phyloP scores from a whole-genome alignment of 2,888 invertebrate species.

The Pecten maximus region DNA sequence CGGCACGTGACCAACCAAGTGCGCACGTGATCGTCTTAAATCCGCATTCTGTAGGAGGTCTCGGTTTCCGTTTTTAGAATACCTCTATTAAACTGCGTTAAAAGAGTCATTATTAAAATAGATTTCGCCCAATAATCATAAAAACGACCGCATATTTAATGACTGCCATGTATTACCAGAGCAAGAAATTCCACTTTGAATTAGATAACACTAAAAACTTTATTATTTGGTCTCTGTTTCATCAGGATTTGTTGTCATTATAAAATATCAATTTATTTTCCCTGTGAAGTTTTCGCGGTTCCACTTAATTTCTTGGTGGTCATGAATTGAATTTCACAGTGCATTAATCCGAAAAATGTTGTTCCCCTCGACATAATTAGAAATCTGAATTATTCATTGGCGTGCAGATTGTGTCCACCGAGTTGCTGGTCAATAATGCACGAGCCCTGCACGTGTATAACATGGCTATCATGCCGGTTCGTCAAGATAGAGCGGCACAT shows the following conservation, averaged over 20 bases:
- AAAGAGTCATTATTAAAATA: neutral
- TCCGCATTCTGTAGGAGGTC: conserved; percentile 30
- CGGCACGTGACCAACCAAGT: conserved; percentile 31
- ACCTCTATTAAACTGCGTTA: neutral
- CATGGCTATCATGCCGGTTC: neutral
- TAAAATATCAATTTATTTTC: neutral
- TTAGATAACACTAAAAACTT: neutral
- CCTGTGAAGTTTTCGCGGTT: neutral
- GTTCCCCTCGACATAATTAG: neutral
- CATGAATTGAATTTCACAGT: conserved; percentile 5
- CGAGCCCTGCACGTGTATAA: neutral
- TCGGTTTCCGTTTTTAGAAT: neutral
- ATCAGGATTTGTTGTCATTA: neutral
- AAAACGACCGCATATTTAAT: neutral
- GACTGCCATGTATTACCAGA: neutral
- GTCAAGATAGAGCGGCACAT: neutral
- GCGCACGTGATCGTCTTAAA: neutral
- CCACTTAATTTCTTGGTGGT: neutral
- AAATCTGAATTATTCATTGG: conserved; percentile 30
- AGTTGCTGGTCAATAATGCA: conserved; percentile 16
- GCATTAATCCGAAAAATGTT: conserved; percentile 8
- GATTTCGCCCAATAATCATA: neutral
- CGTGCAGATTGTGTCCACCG: neutral
- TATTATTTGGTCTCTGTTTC: neutral
- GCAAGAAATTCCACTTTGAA: neutral